phyloP scores from a whole-genome alignment of 2,113 vertebrate genomes.

The Galbula dea region DNA sequence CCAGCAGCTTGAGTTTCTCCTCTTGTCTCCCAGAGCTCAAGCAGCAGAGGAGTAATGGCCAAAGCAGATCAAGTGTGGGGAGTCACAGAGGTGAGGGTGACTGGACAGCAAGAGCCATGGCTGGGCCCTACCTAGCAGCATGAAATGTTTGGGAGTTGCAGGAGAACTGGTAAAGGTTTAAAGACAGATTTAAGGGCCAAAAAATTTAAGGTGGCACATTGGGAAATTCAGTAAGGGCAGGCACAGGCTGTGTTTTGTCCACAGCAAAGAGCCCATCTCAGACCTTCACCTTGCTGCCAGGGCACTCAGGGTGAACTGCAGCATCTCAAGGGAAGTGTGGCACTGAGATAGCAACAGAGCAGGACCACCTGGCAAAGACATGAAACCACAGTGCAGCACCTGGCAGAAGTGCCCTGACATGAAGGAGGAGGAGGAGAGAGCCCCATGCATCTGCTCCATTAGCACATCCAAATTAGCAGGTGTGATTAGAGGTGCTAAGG shows the following conservation, averaged over 20 bases:
- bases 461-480: neutral
- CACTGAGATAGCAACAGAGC: neutral
- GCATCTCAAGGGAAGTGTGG: fast-evolving
- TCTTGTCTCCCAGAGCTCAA: neutral
- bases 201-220: neutral
- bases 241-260: neutral
- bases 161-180: neutral
- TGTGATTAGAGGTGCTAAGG: neutral
- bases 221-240: neutral
- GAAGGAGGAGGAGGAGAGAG: neutral
- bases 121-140: too few species aligned
- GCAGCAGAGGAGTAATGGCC: fast-evolving
- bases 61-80: neutral
- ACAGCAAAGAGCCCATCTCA: neutral
- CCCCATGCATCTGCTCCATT: neutral
- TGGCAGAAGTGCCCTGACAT: neutral
- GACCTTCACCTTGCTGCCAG: neutral
- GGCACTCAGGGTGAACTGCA: neutral
- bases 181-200: neutral
- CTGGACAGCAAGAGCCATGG: neutral
- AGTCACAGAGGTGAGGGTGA: neutral
- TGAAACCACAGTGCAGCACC: neutral
- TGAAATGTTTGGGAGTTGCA: neutral
- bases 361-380: neutral
- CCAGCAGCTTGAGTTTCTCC: neutral